A percentile compares a stretch with the other conserved stretches of the same genome.
Conservation (phyloP, 1,140 invertebrate species). For the Rhyzopertha dominica region DNA sequence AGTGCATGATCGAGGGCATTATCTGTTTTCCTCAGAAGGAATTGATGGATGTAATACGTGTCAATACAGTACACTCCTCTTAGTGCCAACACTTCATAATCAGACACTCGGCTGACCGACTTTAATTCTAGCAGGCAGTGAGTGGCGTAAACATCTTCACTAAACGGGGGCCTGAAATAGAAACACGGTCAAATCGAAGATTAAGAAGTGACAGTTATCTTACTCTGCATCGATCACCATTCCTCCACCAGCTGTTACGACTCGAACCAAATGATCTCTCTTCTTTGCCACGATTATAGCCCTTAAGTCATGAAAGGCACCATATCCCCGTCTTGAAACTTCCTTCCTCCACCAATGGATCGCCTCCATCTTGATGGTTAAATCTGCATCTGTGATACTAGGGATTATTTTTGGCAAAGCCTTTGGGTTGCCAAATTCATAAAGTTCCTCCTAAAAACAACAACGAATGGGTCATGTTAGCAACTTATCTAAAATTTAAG, state of each 20-base stretch:
- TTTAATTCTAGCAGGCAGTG: conserved; percentile 38
- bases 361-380: conserved; percentile 53
- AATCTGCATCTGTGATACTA: too few relatives aligned
- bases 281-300: conserved; percentile 65
- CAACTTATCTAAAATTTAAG: too few relatives aligned
- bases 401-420: too few relatives aligned
- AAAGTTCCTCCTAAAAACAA: conserved; percentile 67
- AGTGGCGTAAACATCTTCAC: conserved; percentile 33
- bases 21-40: too few relatives aligned
- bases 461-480: too few relatives aligned
- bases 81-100: too few relatives aligned
- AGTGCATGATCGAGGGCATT: too few relatives aligned
- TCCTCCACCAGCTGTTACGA: conserved; percentile 70
- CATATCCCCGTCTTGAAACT: conserved; percentile 43
- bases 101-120: too few relatives aligned
- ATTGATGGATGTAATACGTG: too few relatives aligned
- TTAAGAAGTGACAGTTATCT: conserved; percentile 2
- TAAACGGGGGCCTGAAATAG: conserved; percentile 35
- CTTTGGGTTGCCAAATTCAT: conserved; percentile 69
- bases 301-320: conserved; percentile 63
- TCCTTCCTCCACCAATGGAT: conserved; percentile 61
- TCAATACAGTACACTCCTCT: too few relatives aligned
- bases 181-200: neutral
- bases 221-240: conserved; percentile 52
- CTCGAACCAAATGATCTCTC: conserved; percentile 58